Evolutionary conservation across 1,140 invertebrate genomes (phyloP), one percentile per base, ranked within the genome.

Genomic region (Zelostemma sp.): DNA sequence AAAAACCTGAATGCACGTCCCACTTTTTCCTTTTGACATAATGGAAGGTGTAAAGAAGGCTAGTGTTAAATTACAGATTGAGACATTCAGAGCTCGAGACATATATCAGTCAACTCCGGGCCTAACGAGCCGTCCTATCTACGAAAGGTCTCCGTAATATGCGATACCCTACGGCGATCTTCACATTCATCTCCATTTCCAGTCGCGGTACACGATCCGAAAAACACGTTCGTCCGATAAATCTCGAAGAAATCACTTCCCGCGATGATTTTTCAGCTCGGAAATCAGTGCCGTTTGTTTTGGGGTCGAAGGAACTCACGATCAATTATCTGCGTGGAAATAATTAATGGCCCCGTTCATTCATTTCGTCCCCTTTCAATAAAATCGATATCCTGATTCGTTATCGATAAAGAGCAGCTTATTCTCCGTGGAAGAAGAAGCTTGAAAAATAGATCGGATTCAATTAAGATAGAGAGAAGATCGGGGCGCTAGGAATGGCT

Each of bases 11-110:
- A n/a, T n/a, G n/a, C 14, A 8, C 17, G 17, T 9, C 9, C 17
- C 18, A 46, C 45, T 46, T 46, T 46, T 46, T 46, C 9, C 18
- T 19, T 9, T 11, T 21, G 16, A 46, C 18, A 19, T 46, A 17
- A 46, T 19, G 18, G 15, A 19, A 46, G 45, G 45, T 46, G 18
- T 46, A 46, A 46, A 19, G 19, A 18, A 25, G n/a, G 41, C 16
- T 19, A 19, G 45, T 46, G 45, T 46, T 6, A 19, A 46, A 46
- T 46, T 46, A 19, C 45, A 46, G 45, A 46, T 46, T 46, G 18
- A 46, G 45, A 17, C 45, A 46, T 46, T 18, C 18, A 46, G 16
- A 43, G 5, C 45, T 46, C 45, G 18, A 46, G 18, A 19, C 45
- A 17, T 16, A 16, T 16, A 19, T 46, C 9, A 46, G n/a, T 46